Conservation (phyloP, 1,140 invertebrate genomes). For the Babylonia areolata region DNA sequence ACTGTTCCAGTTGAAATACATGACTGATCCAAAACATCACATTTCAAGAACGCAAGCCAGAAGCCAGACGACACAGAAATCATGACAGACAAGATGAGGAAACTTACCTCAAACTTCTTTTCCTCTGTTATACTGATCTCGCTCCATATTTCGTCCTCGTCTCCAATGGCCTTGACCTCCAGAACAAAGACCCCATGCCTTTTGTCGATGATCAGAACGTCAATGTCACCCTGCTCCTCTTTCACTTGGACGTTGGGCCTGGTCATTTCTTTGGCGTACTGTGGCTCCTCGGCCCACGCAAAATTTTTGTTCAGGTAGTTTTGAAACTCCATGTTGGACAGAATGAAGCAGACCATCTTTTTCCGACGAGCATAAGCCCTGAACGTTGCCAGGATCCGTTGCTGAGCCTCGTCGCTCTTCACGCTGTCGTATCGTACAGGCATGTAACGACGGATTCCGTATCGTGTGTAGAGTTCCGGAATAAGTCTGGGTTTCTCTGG, state of each 20-base stretch:
- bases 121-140: neutral
- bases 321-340: conserved; percentile 31
- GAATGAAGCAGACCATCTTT: neutral
- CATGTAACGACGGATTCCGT: too few species aligned
- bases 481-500: neutral
- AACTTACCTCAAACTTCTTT: neutral
- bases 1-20: too few species aligned
- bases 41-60: too few species aligned
- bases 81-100: too few species aligned
- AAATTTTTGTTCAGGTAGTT: conserved; percentile 30
- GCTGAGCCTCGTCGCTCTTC: conserved; percentile 8
- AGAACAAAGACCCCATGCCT: neutral
- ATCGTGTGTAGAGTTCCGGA: neutral
- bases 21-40: too few species aligned
- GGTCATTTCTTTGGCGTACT: neutral
- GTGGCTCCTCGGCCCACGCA: neutral
- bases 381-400: neutral
- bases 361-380: neutral
- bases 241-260: neutral
- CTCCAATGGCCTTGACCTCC: conserved; percentile 19
- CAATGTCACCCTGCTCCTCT: neutral
- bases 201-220: conserved; percentile 21
- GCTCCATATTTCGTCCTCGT: neutral
- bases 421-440: neutral
- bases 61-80: too few species aligned